phyloP scores from a whole-genome alignment of 2,888 invertebrate species.

The Cerastis rubricosa region DNA sequence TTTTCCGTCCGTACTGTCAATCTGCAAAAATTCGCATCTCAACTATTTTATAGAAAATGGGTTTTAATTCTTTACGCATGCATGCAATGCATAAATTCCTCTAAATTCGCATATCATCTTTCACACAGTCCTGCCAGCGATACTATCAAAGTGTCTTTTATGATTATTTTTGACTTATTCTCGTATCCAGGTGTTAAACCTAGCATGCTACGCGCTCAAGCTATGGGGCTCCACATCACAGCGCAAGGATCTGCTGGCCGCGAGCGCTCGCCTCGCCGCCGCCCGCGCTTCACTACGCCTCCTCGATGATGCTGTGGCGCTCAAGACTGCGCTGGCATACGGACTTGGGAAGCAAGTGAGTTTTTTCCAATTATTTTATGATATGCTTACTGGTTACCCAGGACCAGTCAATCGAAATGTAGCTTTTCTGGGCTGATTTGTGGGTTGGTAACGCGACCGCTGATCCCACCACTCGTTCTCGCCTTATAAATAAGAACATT shows the following conservation, averaged over 20 bases:
- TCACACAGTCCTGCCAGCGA: neutral
- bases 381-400: neutral
- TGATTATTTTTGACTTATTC: neutral
- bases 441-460: neutral
- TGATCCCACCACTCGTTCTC: neutral
- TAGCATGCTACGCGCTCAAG: constrained; percentile 94
- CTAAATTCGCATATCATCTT: neutral
- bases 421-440: neutral
- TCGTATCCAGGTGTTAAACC: constrained; percentile 91
- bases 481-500: neutral
- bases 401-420: neutral
- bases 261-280: constrained; percentile 93
- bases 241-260: constrained; percentile 89
- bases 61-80: too few species aligned
- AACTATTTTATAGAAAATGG: neutral
- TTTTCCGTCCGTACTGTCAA: too few species aligned
- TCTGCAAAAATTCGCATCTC: neutral
- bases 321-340: constrained; percentile 93
- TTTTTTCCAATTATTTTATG: neutral
- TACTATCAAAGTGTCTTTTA: neutral
- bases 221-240: constrained; percentile 92
- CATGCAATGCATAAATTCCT: too few species aligned
- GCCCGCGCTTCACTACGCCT: constrained; percentile 94
- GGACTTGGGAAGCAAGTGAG: constrained; percentile 91
- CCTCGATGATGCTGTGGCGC: constrained; percentile 95